Percentiles rank a stretch among this genome's conserved stretches.
Conservation (phyloP, 2,113 vertebrate genomes). For the Struthidea cinerea region DNA sequence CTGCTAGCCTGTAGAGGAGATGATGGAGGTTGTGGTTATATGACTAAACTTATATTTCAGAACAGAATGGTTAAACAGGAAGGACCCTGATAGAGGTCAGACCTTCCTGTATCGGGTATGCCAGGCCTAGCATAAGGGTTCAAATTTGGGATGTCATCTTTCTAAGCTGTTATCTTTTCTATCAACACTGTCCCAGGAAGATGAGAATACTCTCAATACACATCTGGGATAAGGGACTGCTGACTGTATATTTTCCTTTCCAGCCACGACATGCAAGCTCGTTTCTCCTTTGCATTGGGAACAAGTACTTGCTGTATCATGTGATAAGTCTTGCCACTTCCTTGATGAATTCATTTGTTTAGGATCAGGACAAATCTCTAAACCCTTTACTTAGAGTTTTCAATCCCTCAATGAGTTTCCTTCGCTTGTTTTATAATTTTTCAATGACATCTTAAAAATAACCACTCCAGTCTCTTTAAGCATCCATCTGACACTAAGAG, state of each 20-base stretch:
- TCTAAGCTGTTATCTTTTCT: not conserved
- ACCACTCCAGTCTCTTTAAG: not conserved
- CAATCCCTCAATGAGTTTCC: not conserved
- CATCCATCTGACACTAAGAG: not conserved
- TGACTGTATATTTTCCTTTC: not conserved
- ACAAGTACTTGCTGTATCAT: not conserved
- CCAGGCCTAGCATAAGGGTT: not conserved
- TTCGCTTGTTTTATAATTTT: not conserved
- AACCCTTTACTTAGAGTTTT: not conserved
- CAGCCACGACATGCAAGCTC: not conserved
- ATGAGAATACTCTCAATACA: not conserved
- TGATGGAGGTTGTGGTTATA: not conserved
- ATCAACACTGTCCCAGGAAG: not conserved
- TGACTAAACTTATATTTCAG: not conserved
- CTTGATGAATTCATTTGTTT: not conserved
- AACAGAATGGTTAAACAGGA: not conserved
- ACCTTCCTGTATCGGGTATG: not conserved
- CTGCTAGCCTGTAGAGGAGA: not conserved
- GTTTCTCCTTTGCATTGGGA: constrained; percentile 13
- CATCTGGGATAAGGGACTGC: not conserved
- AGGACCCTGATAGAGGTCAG: not conserved
- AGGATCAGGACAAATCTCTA: not conserved
- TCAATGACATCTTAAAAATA: not conserved
- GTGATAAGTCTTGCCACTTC: not conserved
- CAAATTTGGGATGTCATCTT: not conserved